These are phyloP conservation scores for Platerodrilus igneus DNA, from an alignment of 2,888 invertebrate genomes.

Conservation along the genomic window DNA sequence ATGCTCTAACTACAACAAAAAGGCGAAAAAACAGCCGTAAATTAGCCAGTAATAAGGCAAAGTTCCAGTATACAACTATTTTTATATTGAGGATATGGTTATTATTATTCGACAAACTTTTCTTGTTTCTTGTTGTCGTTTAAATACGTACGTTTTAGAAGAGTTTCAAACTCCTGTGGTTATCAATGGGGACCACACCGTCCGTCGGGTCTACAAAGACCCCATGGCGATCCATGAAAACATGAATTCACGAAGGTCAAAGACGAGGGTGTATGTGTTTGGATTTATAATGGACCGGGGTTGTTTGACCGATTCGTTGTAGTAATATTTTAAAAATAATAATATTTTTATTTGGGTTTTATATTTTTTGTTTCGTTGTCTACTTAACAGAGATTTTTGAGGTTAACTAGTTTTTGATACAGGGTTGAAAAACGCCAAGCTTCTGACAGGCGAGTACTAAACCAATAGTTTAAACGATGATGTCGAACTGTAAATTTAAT, in stretches of 20 bases:
- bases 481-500: too few species aligned
- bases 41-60: slow-evolving; percentile 10
- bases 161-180: slow-evolving; percentile 12
- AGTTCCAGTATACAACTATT: too few species aligned
- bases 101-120: too few species aligned
- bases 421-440: too few species aligned
- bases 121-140: slow-evolving; percentile 4
- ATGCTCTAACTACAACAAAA: background rate
- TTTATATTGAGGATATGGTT: too few species aligned
- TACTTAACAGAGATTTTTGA: too few species aligned
- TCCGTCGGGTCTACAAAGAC: slow-evolving; percentile 28
- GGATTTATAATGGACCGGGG: slow-evolving; percentile 30
- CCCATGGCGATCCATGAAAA: slow-evolving; percentile 25
- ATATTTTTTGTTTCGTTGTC: too few species aligned
- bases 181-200: slow-evolving; percentile 27
- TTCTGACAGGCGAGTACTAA: too few species aligned
- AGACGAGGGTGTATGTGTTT: slow-evolving; percentile 30
- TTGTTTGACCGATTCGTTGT: slow-evolving; percentile 29
- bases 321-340: slow-evolving; percentile 27
- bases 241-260: too few species aligned
- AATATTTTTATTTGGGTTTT: slow-evolving; percentile 23
- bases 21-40: slow-evolving; percentile 6
- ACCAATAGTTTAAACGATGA: too few species aligned
- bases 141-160: too few species aligned
- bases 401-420: too few species aligned